Percentiles rank a stretch among this genome's conserved stretches.
phyloP scores from a whole-genome alignment of 2,113 vertebrate genomes.

The Morone saxatilis region DNA sequence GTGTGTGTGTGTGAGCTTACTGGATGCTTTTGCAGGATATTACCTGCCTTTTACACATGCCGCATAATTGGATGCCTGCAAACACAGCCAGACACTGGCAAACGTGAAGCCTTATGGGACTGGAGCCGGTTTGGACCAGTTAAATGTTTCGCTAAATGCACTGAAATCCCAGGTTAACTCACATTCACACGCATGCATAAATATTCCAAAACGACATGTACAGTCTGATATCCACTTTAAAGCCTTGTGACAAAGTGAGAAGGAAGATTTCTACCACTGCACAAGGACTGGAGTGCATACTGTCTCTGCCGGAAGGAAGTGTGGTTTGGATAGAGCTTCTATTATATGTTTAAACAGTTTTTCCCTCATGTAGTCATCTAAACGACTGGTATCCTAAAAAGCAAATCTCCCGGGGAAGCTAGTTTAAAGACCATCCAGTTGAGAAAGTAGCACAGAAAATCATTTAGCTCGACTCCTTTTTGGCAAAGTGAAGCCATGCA shows the following conservation, averaged over 20 bases:
- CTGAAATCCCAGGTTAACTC: conserved; percentile 35
- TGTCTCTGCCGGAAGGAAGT: conserved; percentile 6
- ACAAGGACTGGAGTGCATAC: neutral
- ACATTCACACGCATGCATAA: conserved; percentile 33
- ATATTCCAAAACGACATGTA: conserved; percentile 46
- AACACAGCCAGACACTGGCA: conserved; percentile 32
- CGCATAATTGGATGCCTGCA: conserved; percentile 45
- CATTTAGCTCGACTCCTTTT: conserved; percentile 11
- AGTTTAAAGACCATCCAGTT: conserved; percentile 20
- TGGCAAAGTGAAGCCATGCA: neutral
- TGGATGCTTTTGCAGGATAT: conserved; percentile 37
- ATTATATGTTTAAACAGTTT: conserved; percentile 47
- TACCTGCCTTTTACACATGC: conserved; percentile 46
- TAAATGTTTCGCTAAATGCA: conserved; percentile 39
- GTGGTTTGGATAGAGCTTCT: conserved; percentile 11
- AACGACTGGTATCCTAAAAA: conserved; percentile 18
- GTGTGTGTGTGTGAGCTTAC: conserved; percentile 1
- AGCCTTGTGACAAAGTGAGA: conserved; percentile 26
- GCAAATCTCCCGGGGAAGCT: conserved; percentile 21
- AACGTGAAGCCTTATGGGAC: conserved; percentile 36
- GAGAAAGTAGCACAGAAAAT: conserved; percentile 28
- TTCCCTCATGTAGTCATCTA: conserved; percentile 32
- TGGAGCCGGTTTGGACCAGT: conserved; percentile 33
- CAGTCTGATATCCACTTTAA: conserved; percentile 51
- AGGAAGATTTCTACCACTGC: neutral